These are phyloP conservation scores for Caenorhabditis sp. DNA, from an alignment of 2,888 invertebrate species.

Conservation along the genomic window DNA sequence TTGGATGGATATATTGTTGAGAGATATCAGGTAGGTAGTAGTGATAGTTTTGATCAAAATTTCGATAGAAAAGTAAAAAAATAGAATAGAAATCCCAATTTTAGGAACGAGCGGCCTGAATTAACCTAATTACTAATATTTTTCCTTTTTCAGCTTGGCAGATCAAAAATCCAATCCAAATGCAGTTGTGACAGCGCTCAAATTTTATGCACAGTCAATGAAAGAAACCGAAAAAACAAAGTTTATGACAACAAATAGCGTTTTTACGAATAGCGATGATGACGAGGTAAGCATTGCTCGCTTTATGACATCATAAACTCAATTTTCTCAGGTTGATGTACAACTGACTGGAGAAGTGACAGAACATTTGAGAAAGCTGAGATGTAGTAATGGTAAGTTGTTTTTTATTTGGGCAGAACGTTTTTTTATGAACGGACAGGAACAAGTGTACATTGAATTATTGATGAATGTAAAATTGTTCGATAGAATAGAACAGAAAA, in stretches of 20 bases:
- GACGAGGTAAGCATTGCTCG: conserved; percentile 33
- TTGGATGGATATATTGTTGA: conserved; percentile 67
- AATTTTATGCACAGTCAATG: conserved; percentile 79
- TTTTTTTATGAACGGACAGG: background rate
- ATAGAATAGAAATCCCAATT: too few relatives aligned
- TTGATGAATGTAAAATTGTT: background rate
- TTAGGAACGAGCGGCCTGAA: too few relatives aligned
- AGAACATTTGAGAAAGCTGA: conserved; percentile 50
- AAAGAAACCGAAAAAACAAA: conserved; percentile 64
- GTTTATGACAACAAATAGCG: conserved; percentile 64
- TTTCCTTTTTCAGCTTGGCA: conserved; percentile 60
- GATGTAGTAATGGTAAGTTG: conserved; percentile 30
- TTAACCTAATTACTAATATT: too few relatives aligned
- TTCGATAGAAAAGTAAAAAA: background rate
- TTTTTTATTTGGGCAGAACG: background rate
- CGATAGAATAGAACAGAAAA: background rate
- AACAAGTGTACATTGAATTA: background rate
- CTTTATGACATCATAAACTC: background rate
- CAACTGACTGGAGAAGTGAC: conserved; percentile 55
- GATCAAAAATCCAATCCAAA: conserved; percentile 85
- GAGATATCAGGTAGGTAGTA: conserved; percentile 62
- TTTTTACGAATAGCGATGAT: conserved; percentile 52
- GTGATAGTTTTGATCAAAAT: background rate
- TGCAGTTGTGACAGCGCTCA: conserved; percentile 81
- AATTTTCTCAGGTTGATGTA: conserved; percentile 41